These are phyloP conservation scores for Atta cephalotes DNA, from an alignment of 1,140 invertebrate genomes.

Conservation along the genomic window DNA sequence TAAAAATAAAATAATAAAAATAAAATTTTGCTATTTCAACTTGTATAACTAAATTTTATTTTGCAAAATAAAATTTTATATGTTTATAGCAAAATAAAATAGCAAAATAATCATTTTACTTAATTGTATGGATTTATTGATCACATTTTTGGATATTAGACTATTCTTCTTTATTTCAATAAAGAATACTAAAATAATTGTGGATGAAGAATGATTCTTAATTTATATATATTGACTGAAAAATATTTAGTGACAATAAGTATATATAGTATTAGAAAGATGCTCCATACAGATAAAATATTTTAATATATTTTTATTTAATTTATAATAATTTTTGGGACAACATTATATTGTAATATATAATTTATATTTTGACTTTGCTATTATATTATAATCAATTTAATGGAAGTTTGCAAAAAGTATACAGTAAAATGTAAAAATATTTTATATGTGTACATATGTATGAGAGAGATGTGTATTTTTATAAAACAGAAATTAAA, in stretches of 20 bases:
- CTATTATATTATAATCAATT: not conserved
- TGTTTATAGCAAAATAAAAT: not conserved
- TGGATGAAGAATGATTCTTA: not conserved
- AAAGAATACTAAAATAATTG: not conserved
- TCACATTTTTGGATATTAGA: not conserved
- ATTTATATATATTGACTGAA: slow-evolving; percentile 13
- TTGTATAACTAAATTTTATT: not conserved
- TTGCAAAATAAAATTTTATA: not conserved
- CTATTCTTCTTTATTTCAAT: not conserved
- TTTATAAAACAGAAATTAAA: not conserved
- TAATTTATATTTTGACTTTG: not conserved
- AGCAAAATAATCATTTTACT: not conserved
- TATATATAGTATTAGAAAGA: not conserved
- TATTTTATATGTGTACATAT: slow-evolving; percentile 1
- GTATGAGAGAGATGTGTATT: not conserved
- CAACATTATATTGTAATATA: not conserved
- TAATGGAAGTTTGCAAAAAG: not conserved
- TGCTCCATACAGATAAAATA: not conserved
- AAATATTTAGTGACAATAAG: not conserved
- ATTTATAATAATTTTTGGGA: not conserved
- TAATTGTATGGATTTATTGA: not conserved
- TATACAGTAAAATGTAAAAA: slow-evolving; percentile 1
- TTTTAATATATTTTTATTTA: slow-evolving; percentile 6
- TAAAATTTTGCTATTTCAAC: not conserved
- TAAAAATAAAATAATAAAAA: not conserved